A percentile compares a stretch with the other conserved stretches of the same genome.
Conservation (phyloP, 2,113 vertebrate genomes). For the Indicator indicator region DNA sequence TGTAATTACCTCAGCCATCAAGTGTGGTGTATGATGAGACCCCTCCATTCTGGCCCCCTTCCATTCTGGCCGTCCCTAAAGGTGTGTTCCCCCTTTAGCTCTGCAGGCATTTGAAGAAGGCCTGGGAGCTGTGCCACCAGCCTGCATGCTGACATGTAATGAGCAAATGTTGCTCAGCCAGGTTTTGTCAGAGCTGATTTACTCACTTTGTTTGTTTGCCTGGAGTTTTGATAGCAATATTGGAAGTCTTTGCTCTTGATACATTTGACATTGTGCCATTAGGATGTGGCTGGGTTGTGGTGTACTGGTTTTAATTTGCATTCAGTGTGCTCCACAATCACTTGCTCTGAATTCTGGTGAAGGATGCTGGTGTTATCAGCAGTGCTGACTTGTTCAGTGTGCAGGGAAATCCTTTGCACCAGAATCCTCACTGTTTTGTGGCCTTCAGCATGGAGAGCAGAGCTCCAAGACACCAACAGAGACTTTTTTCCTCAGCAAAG, state of each 20-base stretch:
- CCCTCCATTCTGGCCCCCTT: neutral
- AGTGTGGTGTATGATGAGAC: neutral
- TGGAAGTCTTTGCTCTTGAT: constrained; percentile 48
- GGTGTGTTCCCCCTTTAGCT: neutral
- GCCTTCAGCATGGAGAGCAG: neutral
- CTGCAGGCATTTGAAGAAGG: neutral
- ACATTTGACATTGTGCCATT: constrained; percentile 50
- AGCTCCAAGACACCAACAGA: constrained; percentile 19
- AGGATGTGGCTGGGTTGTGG: constrained; percentile 40
- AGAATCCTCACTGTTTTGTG: neutral
- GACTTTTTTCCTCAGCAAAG: constrained; percentile 3
- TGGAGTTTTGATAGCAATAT: constrained; percentile 29
- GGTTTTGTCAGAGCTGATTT: constrained; percentile 32
- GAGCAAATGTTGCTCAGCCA: neutral
- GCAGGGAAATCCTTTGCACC: constrained; percentile 22
- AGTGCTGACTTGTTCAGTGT: neutral
- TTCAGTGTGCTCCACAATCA: constrained; percentile 60
- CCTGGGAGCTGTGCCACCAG: neutral
- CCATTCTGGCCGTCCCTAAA: neutral
- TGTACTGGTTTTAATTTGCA: constrained; percentile 64
- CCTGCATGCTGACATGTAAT: neutral
- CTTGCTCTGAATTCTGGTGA: constrained; percentile 43
- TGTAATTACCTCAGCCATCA: neutral
- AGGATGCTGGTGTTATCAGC: constrained; percentile 57
- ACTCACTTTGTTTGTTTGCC: constrained; percentile 39